Evolutionary conservation across 2,888 invertebrate species (phyloP).

Genomic region (Busseola fusca): DNA sequence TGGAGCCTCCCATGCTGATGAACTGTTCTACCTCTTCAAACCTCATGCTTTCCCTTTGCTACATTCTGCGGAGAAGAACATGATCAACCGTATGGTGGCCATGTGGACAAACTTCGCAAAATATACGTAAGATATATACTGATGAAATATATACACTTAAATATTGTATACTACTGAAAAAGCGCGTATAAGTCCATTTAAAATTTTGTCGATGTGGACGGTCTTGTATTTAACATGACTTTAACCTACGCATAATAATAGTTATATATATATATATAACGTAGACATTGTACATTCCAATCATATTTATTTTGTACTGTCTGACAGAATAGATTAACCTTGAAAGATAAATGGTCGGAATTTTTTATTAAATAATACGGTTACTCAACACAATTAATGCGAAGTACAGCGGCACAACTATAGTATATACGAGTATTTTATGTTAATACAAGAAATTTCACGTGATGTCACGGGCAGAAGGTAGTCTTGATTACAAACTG

Average conservation of each 20-base stretch:
- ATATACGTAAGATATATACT: constrained; percentile 81
- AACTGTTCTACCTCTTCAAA: constrained; percentile 84
- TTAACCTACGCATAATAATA: too few relatives aligned
- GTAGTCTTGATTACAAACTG: background rate
- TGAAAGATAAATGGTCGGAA: constrained; percentile 12
- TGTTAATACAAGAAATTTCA: background rate
- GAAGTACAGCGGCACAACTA: background rate
- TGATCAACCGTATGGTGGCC: constrained; percentile 80
- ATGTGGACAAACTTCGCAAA: constrained; percentile 87
- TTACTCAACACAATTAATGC: constrained; percentile 12
- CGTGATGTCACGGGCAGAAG: background rate
- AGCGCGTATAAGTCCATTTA: too few relatives aligned
- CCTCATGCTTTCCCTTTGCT: constrained; percentile 80
- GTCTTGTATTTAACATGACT: background rate
- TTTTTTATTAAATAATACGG: constrained; percentile 5
- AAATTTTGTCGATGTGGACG: background rate
- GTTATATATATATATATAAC: background rate
- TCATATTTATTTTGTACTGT: background rate
- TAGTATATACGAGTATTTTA: background rate
- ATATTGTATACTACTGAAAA: too few relatives aligned
- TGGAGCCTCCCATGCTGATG: constrained; percentile 85
- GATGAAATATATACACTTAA: too few relatives aligned
- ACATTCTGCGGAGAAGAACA: constrained; percentile 73
- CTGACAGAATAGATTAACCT: constrained; percentile 30
- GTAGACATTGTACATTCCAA: background rate